These are phyloP conservation scores for Fissipunctia ypsillon DNA, from an alignment of 2,888 invertebrate species.

Conservation along the genomic window DNA sequence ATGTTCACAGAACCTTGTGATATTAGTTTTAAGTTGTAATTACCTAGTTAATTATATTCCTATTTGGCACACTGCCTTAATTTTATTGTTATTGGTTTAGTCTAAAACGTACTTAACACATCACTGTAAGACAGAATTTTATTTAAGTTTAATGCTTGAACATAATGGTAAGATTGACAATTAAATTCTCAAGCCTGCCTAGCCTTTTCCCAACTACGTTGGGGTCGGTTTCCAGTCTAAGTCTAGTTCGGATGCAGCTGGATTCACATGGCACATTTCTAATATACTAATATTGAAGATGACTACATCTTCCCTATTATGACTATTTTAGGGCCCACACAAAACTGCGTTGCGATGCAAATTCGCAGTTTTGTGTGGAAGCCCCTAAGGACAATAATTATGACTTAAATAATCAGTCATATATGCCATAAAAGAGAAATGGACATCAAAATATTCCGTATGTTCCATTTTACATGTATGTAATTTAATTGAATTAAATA, in stretches of 20 bases:
- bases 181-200: neutral
- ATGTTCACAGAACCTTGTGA: conserved; percentile 59
- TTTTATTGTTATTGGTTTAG: conserved; percentile 2
- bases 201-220: neutral
- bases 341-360: no score
- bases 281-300: no score
- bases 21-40: conserved; percentile 49
- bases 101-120: conserved; percentile 24
- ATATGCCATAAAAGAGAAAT: neutral
- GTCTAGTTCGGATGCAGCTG: neutral
- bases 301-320: no score
- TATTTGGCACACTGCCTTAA: conserved; percentile 1
- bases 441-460: neutral
- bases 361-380: no score
- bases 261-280: no score
- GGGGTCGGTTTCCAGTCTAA: neutral
- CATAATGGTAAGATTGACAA: neutral
- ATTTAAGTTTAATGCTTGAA: neutral
- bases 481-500: conserved; percentile 24
- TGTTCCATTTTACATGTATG: neutral
- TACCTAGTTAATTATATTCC: conserved; percentile 12
- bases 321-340: no score
- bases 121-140: neutral
- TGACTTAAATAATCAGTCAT: neutral
- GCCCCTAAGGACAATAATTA: neutral